phyloP scores from a whole-genome alignment of 2,797 vertebrate species.

The Poeciliopsis presidionis region DNA sequence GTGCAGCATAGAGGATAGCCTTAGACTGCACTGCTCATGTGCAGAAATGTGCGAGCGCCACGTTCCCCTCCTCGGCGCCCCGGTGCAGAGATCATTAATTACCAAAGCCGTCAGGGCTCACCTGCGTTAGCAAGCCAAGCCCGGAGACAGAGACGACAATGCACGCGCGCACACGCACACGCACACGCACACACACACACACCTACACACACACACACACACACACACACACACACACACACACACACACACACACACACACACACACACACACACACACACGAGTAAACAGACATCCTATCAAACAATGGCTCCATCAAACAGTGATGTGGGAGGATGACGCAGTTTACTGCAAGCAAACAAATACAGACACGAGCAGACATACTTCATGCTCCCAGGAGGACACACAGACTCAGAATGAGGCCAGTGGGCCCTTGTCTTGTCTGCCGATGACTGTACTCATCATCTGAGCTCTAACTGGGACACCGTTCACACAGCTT shows the following conservation, averaged over 20 bases:
- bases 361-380: slow-evolving; percentile 50
- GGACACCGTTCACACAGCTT: slow-evolving; percentile 19
- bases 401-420: slow-evolving; percentile 59
- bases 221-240: not conserved
- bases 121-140: slow-evolving; percentile 58
- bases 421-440: slow-evolving; percentile 71
- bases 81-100: slow-evolving; percentile 55
- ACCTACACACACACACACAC: not conserved
- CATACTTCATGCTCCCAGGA: slow-evolving; percentile 57
- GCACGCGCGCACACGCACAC: not conserved
- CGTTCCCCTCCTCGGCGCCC: slow-evolving; percentile 31
- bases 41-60: slow-evolving; percentile 36
- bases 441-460: slow-evolving; percentile 64
- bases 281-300: slow-evolving; percentile 34
- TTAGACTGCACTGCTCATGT: slow-evolving; percentile 25
- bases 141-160: slow-evolving; percentile 31
- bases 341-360: slow-evolving; percentile 51
- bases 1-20: slow-evolving; percentile 20
- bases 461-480: slow-evolving; percentile 58
- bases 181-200: not conserved
- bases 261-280: not conserved
- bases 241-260: not conserved
- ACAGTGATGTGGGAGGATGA: slow-evolving; percentile 49
- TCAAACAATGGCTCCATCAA: slow-evolving; percentile 47
- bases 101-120: slow-evolving; percentile 58